Percentiles rank a stretch among this genome's conserved stretches.
Conservation (phyloP, 2,797 vertebrate genomes). For the Tragelaphus eurycerus region DNA sequence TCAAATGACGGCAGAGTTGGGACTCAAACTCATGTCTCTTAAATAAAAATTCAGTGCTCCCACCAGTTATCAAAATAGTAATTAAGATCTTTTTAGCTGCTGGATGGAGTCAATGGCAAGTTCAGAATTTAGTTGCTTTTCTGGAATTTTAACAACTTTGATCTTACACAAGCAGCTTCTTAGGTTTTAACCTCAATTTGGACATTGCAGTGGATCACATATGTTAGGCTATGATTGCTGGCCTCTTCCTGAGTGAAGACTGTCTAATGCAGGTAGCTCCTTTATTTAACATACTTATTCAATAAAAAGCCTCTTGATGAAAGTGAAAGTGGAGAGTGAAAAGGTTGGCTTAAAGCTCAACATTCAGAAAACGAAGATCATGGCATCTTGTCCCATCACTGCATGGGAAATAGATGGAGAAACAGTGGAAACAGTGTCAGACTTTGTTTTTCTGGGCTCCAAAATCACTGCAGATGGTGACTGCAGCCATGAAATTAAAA, state of each 20-base stretch:
- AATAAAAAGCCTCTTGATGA: background rate
- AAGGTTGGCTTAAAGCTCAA: too few species aligned
- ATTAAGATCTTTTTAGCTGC: background rate
- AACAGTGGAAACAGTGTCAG: too few species aligned
- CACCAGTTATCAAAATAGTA: background rate
- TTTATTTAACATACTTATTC: background rate
- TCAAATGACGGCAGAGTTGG: background rate
- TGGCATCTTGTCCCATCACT: too few species aligned
- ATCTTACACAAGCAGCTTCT: background rate
- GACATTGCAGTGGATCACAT: background rate
- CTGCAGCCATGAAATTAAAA: too few species aligned
- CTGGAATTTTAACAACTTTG: background rate
- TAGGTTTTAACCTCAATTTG: background rate
- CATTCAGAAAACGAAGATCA: too few species aligned
- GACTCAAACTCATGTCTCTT: background rate
- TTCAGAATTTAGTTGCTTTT: background rate
- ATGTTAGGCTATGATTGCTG: background rate
- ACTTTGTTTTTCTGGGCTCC: too few species aligned
- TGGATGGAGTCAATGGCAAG: background rate
- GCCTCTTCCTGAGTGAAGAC: background rate
- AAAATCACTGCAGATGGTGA: too few species aligned
- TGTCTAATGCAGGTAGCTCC: background rate
- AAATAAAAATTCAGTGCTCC: background rate
- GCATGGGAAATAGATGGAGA: too few species aligned
- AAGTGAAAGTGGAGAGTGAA: too few species aligned